Conservation (phyloP, 30 jellyfish, hydroid and myxozoan species). For the Chrysaora quinquecirrha region DNA sequence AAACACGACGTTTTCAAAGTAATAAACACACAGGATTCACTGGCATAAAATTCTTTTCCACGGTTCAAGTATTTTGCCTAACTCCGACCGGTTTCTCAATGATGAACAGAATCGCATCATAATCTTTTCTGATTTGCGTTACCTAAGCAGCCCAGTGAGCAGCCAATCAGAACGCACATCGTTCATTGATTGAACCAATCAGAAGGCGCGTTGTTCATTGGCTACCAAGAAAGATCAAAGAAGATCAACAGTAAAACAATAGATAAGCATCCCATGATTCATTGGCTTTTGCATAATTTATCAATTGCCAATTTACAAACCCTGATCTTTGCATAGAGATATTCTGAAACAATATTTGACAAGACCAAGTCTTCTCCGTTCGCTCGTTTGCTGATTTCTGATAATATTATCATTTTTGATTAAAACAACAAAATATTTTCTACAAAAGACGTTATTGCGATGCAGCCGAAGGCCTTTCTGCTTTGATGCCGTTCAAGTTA, state of each 20-base stretch:
- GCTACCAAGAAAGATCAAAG: slow-evolving; percentile 19
- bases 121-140: slow-evolving; percentile 49
- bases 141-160: slow-evolving; percentile 26
- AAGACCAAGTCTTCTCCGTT: no score
- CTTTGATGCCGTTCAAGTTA: no score
- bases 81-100: slow-evolving; percentile 65
- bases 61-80: slow-evolving; percentile 67
- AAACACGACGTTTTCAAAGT: slow-evolving; percentile 32
- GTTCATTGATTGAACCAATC: slow-evolving; percentile 64
- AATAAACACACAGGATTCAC: slow-evolving; percentile 37
- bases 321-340: slow-evolving; percentile 11
- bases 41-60: slow-evolving; percentile 58
- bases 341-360: neutral
- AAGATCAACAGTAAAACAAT: neutral
- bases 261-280: slow-evolving; percentile 46
- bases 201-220: slow-evolving; percentile 34
- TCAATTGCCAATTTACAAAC: slow-evolving; percentile 10
- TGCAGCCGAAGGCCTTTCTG: no score
- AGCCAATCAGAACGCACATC: slow-evolving; percentile 50
- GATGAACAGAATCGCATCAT: slow-evolving; percentile 67
- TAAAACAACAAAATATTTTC: no score
- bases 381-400: no score
- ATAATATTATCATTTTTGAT: no score
- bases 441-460: no score
- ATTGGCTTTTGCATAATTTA: slow-evolving; percentile 47